These are phyloP conservation scores for Hyposmocoma kahamanoa DNA, from an alignment of 1,140 invertebrate genomes.

Conservation along the genomic window DNA sequence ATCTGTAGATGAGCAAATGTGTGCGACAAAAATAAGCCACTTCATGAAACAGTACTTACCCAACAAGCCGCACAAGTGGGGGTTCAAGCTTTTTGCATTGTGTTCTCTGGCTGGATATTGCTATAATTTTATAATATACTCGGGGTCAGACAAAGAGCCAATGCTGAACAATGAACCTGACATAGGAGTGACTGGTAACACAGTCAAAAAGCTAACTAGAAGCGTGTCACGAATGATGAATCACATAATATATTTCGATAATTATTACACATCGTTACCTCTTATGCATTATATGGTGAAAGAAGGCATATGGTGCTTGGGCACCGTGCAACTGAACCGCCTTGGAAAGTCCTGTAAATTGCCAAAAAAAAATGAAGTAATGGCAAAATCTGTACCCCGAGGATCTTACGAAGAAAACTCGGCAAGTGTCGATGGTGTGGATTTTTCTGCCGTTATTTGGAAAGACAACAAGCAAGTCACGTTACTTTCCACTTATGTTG, in stretches of 20 bases:
- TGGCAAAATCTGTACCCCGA: conserved; percentile 8
- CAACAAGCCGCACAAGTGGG: conserved; percentile 1
- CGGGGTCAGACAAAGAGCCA: neutral
- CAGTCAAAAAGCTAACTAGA: conserved; percentile 8
- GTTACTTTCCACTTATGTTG: no score
- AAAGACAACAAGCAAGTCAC: no score
- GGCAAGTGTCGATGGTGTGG: no score
- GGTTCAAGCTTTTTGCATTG: conserved; percentile 1
- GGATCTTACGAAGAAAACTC: no score
- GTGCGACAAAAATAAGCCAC: neutral
- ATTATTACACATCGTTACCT: conserved; percentile 14
- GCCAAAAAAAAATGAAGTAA: neutral
- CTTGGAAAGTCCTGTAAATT: no score
- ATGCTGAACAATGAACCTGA: conserved; percentile 1
- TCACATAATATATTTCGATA: conserved; percentile 16
- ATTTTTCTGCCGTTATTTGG: no score
- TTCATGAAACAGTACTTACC: neutral
- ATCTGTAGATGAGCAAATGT: conserved; percentile 1
- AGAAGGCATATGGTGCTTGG: no score
- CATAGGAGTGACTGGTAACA: conserved; percentile 3
- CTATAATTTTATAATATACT: conserved; percentile 6
- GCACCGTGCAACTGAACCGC: no score
- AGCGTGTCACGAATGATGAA: conserved; percentile 3
- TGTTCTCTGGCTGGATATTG: conserved; percentile 6
- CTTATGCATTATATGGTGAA: conserved; percentile 8